Evolutionary conservation across 1,140 invertebrate genomes (phyloP), one percentile per base, ranked within the genome.

Genomic region (Halesus radiatus): DNA sequence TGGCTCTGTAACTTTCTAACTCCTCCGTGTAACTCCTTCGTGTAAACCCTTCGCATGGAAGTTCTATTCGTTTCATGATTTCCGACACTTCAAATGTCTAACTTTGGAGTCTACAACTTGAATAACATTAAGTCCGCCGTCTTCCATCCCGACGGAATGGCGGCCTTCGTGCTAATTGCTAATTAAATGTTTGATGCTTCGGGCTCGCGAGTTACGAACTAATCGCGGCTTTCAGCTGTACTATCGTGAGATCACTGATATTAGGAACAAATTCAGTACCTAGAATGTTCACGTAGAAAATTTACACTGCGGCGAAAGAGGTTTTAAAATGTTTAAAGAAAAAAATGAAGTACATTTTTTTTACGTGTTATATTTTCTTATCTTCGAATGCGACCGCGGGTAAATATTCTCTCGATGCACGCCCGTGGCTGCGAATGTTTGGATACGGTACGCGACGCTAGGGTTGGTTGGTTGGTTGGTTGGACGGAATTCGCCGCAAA

Each of bases 401-500:
- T 45, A 45, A 45, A 45, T 29, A 77, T 56, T 56, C 54, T 23
- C 23, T n/a, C 62, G 26, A 16, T 37, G 37, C 45, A 60, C 66
- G 66, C 66, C 76, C 16, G 29, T 78, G 76, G 22, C 16, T 4
- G 29, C 16, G 23, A 52, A 13, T 70, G 16, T 70, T 82, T 76
- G 58, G 20, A 77, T 60, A 79, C 52, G 37, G 10, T 45, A 6
- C 32, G 32, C 32, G 32, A 54, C 45, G 52, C 15, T 22, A 45
- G 75, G 52, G 76, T 66, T 16, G 37, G 37, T 45, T 45, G 8
- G 37, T 45, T 32, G 4, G 32, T 32, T 32, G 32, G 66, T 16
- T n/a, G n/a, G n/a, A n/a, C n/a, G n/a, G n/a, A n/a, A 53, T 74
- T 22, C 54, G 78, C 78, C 76, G 58, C 76, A 80, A 82, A 82